Evolutionary conservation across 2,797 vertebrate species (phyloP).

Genomic region (Microhierax caerulescens): DNA sequence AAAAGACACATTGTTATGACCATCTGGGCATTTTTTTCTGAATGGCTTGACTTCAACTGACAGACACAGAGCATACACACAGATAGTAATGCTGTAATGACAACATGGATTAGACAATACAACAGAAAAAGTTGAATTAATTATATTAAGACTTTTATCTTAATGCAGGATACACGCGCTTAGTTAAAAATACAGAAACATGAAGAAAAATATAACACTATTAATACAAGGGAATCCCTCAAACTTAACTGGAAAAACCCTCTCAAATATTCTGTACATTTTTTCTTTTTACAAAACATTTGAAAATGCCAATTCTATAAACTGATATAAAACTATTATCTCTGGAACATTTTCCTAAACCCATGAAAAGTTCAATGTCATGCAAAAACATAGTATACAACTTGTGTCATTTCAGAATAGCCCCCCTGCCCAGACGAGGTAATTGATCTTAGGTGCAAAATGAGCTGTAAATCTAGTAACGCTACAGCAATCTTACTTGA

Average conservation of each 20-base stretch:
- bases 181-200: not conserved
- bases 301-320: not conserved
- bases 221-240: not conserved
- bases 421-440: not conserved
- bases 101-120: not conserved
- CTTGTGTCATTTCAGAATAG: not conserved
- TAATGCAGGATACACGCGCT: not conserved
- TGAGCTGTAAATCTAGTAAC: not conserved
- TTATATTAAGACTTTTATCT: slow-evolving; percentile 32
- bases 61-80: not conserved
- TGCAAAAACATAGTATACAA: not conserved
- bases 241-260: not conserved
- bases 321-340: slow-evolving; percentile 7
- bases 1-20: not conserved
- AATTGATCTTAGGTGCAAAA: not conserved
- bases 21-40: not conserved
- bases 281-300: slow-evolving; percentile 12
- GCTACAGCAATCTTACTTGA: not conserved
- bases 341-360: not conserved
- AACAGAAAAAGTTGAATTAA: not conserved
- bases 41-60: not conserved
- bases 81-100: not conserved
- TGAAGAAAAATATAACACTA: not conserved
- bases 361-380: not conserved
- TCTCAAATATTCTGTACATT: not conserved